A percentile compares a stretch with the other conserved stretches of the same genome.
phyloP scores from a whole-genome alignment of 2,113 vertebrate species.

The Mobula birostris region DNA sequence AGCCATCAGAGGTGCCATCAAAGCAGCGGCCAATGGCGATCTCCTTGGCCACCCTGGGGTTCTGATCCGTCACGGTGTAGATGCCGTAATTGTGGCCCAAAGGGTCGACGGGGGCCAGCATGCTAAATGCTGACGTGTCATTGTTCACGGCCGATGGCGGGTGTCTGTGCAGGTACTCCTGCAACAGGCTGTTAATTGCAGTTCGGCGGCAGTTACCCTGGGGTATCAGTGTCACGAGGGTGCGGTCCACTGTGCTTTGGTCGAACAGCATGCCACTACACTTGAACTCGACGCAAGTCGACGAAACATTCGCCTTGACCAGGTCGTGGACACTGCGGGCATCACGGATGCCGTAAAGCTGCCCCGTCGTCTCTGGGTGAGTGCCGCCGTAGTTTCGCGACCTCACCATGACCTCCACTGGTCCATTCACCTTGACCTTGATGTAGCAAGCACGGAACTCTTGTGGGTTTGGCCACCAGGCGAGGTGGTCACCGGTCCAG shows the following conservation, averaged over 20 bases:
- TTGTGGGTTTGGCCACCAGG: slow-evolving; percentile 98
- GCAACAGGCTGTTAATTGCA: slow-evolving; percentile 66
- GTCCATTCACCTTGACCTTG: slow-evolving; percentile 80
- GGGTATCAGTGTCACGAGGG: slow-evolving; percentile 72
- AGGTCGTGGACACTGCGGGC: slow-evolving; percentile 77
- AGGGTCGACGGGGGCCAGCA: slow-evolving; percentile 85
- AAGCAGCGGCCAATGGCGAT: slow-evolving; percentile 96
- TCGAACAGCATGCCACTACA: slow-evolving; percentile 95
- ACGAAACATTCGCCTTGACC: slow-evolving; percentile 58
- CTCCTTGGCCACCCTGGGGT: slow-evolving; percentile 84
- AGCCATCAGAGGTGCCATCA: slow-evolving; percentile 88
- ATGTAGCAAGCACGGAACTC: slow-evolving; percentile 93
- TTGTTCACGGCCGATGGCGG: slow-evolving; percentile 64
- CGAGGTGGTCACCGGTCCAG: slow-evolving; percentile 83
- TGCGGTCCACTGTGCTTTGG: slow-evolving; percentile 71
- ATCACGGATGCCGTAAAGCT: slow-evolving; percentile 89
- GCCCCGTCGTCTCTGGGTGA: slow-evolving; percentile 68
- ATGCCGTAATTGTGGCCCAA: slow-evolving; percentile 97
- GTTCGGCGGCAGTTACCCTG: slow-evolving; percentile 78
- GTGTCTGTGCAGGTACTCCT: slow-evolving; percentile 81
- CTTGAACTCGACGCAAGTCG: slow-evolving; percentile 90
- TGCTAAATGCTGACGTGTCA: slow-evolving; percentile 67
- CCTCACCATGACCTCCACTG: slow-evolving; percentile 82
- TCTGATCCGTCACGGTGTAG: slow-evolving; percentile 95
- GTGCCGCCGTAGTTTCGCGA: slow-evolving; percentile 76